Conservation (phyloP, 2,797 vertebrate genomes). For the Neopelma chrysocephalum region DNA sequence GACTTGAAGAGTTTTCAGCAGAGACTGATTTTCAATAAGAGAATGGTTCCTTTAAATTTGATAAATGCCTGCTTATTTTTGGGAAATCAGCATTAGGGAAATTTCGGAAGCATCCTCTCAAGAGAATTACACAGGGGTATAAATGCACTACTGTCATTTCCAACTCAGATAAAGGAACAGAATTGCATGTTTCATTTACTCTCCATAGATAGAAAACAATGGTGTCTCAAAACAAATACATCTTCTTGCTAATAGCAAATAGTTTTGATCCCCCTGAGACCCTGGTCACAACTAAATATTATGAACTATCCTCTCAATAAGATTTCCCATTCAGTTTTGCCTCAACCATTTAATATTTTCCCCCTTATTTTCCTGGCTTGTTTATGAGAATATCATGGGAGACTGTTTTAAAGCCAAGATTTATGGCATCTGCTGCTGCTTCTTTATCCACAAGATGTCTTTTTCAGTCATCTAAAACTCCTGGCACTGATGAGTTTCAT, state of each 20-base stretch:
- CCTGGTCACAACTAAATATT: neutral
- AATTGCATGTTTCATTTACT: neutral
- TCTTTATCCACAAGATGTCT: neutral
- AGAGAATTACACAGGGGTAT: neutral
- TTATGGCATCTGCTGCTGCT: neutral
- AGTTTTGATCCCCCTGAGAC: neutral
- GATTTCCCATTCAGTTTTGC: neutral
- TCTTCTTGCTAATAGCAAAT: neutral
- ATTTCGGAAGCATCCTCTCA: neutral
- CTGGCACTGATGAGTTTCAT: neutral
- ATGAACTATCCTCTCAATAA: neutral
- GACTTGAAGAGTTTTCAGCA: neutral
- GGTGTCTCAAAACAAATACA: neutral
- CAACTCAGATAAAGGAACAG: neutral
- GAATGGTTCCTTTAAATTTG: neutral
- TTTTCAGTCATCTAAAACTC: neutral
- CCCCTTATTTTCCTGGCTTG: neutral
- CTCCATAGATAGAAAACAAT: neutral
- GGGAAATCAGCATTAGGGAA: neutral
- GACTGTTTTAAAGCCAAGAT: neutral
- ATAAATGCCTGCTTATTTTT: neutral
- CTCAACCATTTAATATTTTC: neutral
- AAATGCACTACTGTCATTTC: neutral
- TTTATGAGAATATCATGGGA: neutral
- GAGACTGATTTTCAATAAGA: neutral